Base-by-base conservation (phyloP, 2,797 vertebrate genomes). In the Syndactyla subalaris region DNA sequence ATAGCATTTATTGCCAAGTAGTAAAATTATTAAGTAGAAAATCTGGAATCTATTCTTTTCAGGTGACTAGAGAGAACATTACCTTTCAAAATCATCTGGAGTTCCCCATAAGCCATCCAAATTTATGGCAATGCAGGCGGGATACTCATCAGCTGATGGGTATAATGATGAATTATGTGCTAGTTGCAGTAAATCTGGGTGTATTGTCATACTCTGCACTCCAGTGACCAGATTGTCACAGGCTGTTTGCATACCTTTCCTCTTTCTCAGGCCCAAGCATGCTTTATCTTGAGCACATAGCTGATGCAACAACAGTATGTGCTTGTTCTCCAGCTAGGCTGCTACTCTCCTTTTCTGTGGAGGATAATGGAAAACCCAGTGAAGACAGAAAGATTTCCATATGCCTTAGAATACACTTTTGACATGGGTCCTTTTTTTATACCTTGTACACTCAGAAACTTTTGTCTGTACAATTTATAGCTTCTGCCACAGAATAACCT, bases 21-120 rank as follows among this genome's bases (percentile, higher is more conserved):
- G 76, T 93, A 94, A 96, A 94, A 95, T 85, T 94, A 88, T 93
- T 92, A 92, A 95, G 70, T 54, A 94, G 77, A 94, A 96, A 96
- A 96, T 90, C 92, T 97, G 96, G 89, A 95, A 95, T 73, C 76
- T 88, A 49, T 95, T 79, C 92, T 90, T 93, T 95, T 92, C 88
- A 96, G 94, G 94, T 96, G 88, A 88, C 91, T 92, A 95, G 77
- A 93, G 70, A 93, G 87, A 94, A 57, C 59, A 91, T 86, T 93
- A 92, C 59, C 76, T 96, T 92, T 81, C 73, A 86, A 88, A 93
- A 95, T 93, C 92, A 95, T 81, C 88, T 94, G 85, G 92, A 95
- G 52, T 82, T 93, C 87, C 45, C 95, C 32, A 9, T 82, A 88
- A 96, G 77, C 63, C 43, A 74, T 93, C 49, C 90, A 95, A 93